Base-by-base conservation (phyloP, 2,113 vertebrate genomes). In the Zosterops hypoxanthus region DNA sequence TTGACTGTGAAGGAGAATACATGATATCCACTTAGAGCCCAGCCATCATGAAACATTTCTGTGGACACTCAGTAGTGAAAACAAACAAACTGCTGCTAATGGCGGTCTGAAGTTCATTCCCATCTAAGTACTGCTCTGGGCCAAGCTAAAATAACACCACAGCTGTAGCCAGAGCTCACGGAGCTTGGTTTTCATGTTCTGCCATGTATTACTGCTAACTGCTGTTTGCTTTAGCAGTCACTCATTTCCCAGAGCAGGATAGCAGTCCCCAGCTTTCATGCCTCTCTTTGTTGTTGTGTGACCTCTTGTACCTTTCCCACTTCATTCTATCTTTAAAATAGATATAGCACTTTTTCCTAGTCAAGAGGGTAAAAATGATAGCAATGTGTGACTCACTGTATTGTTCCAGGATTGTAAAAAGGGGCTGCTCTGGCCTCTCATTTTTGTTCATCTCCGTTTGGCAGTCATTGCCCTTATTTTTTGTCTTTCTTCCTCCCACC, bases 321-420 rank as follows among this genome's bases (percentile, higher is more conserved):
- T 97, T 96, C 20, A 77, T 92, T 90, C 91, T 97, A 90, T 97
- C 95, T 93, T 95, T 86, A 90, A 95, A 96, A 94, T 64, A 93
- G 96, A 93, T 94, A 95, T 2, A 92, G 39, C 82, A 90, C 92
- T 93, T 96, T 88, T 95, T 92, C 92, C 76, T 80, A 50, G 79
- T 95, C 29, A n/a, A 92, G 90, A 94, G 82, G 71, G 59, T 83
- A 86, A 82, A 93, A 96, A 83, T 47, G 88, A 96, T 88, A 90
- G 55, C 82, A 88, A 44, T 25, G 92, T 69, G 60, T 94, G 91
- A 95, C 81, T 95, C 86, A 76, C n/a, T 78, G 65, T 69, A 82
- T 95, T 96, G 83, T 96, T 93, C 80, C 94, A 68, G 60, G 60
- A 36, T 22, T 52, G 28, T 71, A 21, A 79, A 86, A 95, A 88